A percentile compares a stretch with the other conserved stretches of the same genome.
Conservation (phyloP, 2,888 invertebrate genomes). For the Agrochola lota region DNA sequence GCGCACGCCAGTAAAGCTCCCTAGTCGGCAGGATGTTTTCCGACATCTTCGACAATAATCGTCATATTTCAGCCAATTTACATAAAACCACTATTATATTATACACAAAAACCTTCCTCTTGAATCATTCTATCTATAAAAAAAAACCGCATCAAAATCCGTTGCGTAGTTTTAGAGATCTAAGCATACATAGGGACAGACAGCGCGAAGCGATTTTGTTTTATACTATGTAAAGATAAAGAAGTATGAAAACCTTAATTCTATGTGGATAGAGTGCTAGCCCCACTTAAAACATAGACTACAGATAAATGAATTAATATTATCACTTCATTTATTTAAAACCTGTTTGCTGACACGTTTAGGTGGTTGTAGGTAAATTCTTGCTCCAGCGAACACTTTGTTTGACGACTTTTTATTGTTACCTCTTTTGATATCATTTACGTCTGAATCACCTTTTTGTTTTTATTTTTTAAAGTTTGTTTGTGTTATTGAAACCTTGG, state of each 20-base stretch:
- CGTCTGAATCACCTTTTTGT: slow-evolving; percentile 54
- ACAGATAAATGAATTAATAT: slow-evolving; percentile 61
- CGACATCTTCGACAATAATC: too few species aligned
- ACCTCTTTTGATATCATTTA: slow-evolving; percentile 43
- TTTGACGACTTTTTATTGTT: slow-evolving; percentile 48
- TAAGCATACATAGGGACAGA: too few species aligned
- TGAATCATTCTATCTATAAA: too few species aligned
- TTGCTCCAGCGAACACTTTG: slow-evolving; percentile 58
- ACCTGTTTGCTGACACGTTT: slow-evolving; percentile 63
- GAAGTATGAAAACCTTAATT: neutral
- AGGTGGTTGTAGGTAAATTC: slow-evolving; percentile 55
- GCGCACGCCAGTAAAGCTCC: too few species aligned
- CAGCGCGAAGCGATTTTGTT: too few species aligned
- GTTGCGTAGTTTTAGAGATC: too few species aligned
- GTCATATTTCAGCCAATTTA: too few species aligned
- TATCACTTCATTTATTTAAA: slow-evolving; percentile 59
- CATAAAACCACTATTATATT: too few species aligned
- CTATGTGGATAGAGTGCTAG: neutral
- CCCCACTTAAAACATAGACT: neutral
- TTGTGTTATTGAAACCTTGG: neutral
- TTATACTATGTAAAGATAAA: too few species aligned
- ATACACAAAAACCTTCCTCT: too few species aligned
- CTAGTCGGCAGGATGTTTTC: too few species aligned
- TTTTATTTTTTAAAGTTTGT: slow-evolving; percentile 12
- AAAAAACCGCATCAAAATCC: too few species aligned